Percentiles rank a stretch among this genome's conserved stretches.
phyloP scores from a whole-genome alignment of 2,113 vertebrate genomes.

The Chrysemys picta region DNA sequence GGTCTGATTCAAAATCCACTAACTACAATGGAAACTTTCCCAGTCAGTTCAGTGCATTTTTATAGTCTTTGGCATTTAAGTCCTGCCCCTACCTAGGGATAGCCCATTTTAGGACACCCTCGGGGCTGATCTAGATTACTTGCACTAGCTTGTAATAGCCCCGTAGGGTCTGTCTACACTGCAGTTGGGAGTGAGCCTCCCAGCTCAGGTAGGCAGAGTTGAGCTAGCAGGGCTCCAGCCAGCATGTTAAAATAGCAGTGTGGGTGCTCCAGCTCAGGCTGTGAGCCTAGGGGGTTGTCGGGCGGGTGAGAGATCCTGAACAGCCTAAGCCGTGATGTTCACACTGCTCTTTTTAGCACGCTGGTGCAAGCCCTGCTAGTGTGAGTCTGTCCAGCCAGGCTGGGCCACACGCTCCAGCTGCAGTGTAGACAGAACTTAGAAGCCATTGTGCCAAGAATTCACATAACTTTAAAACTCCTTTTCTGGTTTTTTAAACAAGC shows the following conservation, averaged over 20 bases:
- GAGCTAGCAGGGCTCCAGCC: not conserved
- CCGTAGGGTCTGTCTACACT: not conserved
- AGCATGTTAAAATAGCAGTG: not conserved
- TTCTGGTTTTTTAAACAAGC: not conserved
- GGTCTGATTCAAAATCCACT: not conserved
- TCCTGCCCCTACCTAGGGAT: rapidly evolving
- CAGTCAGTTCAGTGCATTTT: not conserved
- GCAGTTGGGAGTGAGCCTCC: not conserved
- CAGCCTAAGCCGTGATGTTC: not conserved
- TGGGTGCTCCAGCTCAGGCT: not conserved
- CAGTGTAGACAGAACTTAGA: not conserved
- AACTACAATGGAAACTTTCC: not conserved
- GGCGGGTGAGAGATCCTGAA: not conserved
- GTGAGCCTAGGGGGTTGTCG: not conserved
- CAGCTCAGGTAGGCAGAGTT: not conserved
- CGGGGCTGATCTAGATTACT: rapidly evolving
- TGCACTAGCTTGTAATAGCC: not conserved
- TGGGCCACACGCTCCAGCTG: not conserved
- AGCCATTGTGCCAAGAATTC: not conserved
- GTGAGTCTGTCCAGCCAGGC: not conserved
- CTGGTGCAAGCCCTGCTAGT: not conserved
- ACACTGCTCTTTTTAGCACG: not conserved
- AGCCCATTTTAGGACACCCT: not conserved
- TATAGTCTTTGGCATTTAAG: not conserved
- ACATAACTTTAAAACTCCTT: not conserved